Percentiles rank a stretch among this genome's conserved stretches.
phyloP scores from a whole-genome alignment of 2,113 vertebrate species.

The Corythoichthys haematopterus region DNA sequence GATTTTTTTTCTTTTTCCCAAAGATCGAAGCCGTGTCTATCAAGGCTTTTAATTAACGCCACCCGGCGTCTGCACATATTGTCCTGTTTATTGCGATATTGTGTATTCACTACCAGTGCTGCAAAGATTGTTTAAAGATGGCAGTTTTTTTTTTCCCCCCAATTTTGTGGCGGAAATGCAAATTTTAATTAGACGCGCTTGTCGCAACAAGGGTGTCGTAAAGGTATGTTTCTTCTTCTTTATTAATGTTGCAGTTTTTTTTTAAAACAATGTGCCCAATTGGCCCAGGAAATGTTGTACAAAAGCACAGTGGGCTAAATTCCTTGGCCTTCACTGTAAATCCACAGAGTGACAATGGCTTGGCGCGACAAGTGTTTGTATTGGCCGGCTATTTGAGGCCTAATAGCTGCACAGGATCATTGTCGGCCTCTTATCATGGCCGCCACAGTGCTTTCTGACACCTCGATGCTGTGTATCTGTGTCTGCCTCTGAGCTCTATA shows the following conservation, averaged over 20 bases:
- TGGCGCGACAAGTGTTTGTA: slow-evolving; percentile 76
- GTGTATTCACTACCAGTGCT: slow-evolving; percentile 52
- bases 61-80: slow-evolving; percentile 44
- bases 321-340: slow-evolving; percentile 76
- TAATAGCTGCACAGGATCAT: slow-evolving; percentile 91
- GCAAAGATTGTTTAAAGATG: slow-evolving; percentile 62
- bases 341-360: slow-evolving; percentile 87
- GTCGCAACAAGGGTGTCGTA: slow-evolving; percentile 38
- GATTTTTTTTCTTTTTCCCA: slow-evolving; percentile 58
- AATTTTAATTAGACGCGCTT: slow-evolving; percentile 67
- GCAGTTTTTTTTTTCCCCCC: slow-evolving; percentile 36
- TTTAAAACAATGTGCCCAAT: slow-evolving; percentile 44
- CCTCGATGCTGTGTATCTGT: slow-evolving; percentile 1
- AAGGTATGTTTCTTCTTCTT: slow-evolving; percentile 55
- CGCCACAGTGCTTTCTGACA: slow-evolving; percentile 85
- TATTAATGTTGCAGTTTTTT: slow-evolving; percentile 38
- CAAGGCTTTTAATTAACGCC: slow-evolving; percentile 74
- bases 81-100: slow-evolving; percentile 63
- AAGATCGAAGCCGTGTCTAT: slow-evolving; percentile 68
- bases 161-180: slow-evolving; percentile 46
- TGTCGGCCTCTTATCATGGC: slow-evolving; percentile 89
- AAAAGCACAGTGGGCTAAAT: slow-evolving; percentile 48
- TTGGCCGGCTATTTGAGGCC: slow-evolving; percentile 89
- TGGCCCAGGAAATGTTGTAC: slow-evolving; percentile 55
- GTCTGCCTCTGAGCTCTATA: slow-evolving; percentile 8